Percentiles rank a stretch among this genome's conserved stretches.
These are phyloP conservation scores for Miniopterus natalensis DNA, from an alignment of 2,113 vertebrate species.

Conservation along the genomic window DNA sequence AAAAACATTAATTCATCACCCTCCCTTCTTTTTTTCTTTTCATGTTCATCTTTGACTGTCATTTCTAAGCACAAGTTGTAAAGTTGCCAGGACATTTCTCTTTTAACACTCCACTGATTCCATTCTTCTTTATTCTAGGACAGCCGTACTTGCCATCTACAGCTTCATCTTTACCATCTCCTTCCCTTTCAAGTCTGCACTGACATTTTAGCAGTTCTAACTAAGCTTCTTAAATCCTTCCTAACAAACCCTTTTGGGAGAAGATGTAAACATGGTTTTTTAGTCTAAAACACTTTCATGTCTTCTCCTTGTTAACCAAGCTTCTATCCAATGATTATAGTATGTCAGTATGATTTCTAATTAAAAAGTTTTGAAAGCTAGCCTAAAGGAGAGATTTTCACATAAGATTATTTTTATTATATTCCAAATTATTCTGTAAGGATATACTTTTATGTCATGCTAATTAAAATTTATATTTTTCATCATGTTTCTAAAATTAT, in stretches of 20 bases:
- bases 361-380: constrained; percentile 71
- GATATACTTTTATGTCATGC: constrained; percentile 22
- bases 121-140: constrained; percentile 1
- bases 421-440: constrained; percentile 42
- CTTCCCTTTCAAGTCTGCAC: background rate
- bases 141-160: background rate
- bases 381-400: constrained; percentile 55
- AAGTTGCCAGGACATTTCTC: constrained; percentile 36
- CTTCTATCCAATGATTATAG: constrained; percentile 42
- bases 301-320: constrained; percentile 58
- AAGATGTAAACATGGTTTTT: constrained; percentile 39
- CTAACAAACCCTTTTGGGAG: constrained; percentile 69
- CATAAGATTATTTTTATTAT: constrained; percentile 29
- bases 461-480: constrained; percentile 39
- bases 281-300: constrained; percentile 44
- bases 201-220: constrained; percentile 46
- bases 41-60: constrained; percentile 22
- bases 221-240: constrained; percentile 39
- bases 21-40: background rate
- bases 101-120: background rate
- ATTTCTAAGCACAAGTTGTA: constrained; percentile 31
- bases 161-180: background rate
- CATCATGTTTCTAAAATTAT: constrained; percentile 30
- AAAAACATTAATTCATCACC: background rate
- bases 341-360: constrained; percentile 60